A percentile compares a stretch with the other conserved stretches of the same genome.
These are phyloP conservation scores for Antheraea assamensis DNA, from an alignment of 2,888 invertebrate species.

Conservation along the genomic window DNA sequence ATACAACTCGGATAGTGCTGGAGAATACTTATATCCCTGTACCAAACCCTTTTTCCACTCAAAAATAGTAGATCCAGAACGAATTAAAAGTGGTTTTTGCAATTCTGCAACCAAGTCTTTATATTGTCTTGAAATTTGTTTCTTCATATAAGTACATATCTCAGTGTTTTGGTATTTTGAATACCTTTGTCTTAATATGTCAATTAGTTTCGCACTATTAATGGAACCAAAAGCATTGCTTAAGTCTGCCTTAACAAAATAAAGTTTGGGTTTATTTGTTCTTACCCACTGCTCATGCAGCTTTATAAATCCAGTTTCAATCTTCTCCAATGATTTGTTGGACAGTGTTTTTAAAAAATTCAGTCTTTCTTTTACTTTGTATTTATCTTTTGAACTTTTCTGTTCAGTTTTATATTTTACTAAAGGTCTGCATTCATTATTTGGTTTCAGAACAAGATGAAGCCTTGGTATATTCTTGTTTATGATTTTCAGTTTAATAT, in stretches of 20 bases:
- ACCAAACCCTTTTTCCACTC: conserved; percentile 74
- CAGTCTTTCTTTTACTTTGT: conserved; percentile 63
- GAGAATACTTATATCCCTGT: conserved; percentile 77
- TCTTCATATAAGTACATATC: conserved; percentile 50
- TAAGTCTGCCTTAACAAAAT: conserved; percentile 74
- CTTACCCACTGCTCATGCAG: conserved; percentile 59
- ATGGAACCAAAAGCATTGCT: conserved; percentile 79
- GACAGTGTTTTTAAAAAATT: conserved; percentile 54
- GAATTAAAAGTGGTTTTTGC: conserved; percentile 63
- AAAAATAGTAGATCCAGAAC: conserved; percentile 72
- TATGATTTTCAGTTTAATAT: conserved; percentile 44
- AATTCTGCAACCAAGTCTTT: conserved; percentile 65
- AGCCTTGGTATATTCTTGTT: conserved; percentile 66
- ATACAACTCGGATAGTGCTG: conserved; percentile 75
- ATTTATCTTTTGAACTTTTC: conserved; percentile 48
- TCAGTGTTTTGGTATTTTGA: conserved; percentile 51
- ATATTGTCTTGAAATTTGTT: conserved; percentile 57
- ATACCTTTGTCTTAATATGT: conserved; percentile 59
- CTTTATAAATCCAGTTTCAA: conserved; percentile 54
- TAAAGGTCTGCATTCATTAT: conserved; percentile 66
- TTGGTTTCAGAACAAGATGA: conserved; percentile 63
- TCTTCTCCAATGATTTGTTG: conserved; percentile 45
- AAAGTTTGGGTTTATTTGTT: conserved; percentile 62
- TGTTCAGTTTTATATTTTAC: conserved; percentile 63
- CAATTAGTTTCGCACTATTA: conserved; percentile 57